Base-by-base conservation (phyloP, 2,113 vertebrate genomes). In the Stegostoma tigrinum region DNA sequence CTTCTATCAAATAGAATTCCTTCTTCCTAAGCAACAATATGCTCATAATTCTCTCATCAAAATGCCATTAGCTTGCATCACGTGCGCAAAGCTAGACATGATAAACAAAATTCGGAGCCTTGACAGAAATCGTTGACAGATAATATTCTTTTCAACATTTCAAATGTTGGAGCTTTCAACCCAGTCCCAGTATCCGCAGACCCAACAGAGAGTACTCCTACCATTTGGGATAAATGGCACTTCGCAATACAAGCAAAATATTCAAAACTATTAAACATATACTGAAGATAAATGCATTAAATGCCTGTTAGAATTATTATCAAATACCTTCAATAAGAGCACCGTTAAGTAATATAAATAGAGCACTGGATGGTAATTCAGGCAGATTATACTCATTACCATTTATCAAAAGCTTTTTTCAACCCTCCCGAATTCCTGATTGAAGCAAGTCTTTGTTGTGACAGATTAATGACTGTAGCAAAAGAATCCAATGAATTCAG, bases 401-500 rank as follows among this genome's bases (percentile, higher is more conserved):
- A 52, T 98, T 98, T 97, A 98, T 98, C 98, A 98, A 96, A 97
- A 97, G 97, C 97, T 96, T 96, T 96, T 96, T 97, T 98, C 97
- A 97, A 97, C 97, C 97, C 97, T 98, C 97, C 97, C 97, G 97
- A 97, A 98, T 97, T 98, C 98, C 97, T 97, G 97, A 97, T 97
- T 97, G 96, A 97, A 97, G 96, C 96, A 96, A 97, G 97, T 97
- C 98, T 98, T 98, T 98, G 98, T 98, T 98, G 97, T 98, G 97
- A 98, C 98, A 97, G 98, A 98, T 98, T 98, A 97, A 98, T 97
- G 97, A 97, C 96, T 96, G 97, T 97, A 97, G 97, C 97, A 96
- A 97, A 97, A 97, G 97, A 97, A 97, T 96, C 97, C 96, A 97
- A 98, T 98, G 97, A 98, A 97, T 98, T 98, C 98, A 98, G 97